These are phyloP conservation scores for Brotula barbata DNA, from an alignment of 2,797 vertebrate species.

Conservation along the genomic window DNA sequence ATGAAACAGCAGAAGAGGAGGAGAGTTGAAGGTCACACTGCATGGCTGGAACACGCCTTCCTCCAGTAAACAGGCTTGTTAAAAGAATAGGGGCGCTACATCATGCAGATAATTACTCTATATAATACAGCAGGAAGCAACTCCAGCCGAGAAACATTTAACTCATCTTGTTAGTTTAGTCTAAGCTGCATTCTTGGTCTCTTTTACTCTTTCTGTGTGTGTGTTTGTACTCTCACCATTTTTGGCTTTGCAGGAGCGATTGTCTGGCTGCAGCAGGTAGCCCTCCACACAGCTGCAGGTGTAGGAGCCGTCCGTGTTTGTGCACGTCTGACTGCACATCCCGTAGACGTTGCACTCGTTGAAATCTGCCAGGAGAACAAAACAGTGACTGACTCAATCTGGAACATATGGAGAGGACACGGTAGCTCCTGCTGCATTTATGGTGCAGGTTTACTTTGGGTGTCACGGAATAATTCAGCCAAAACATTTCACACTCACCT, in stretches of 20 bases:
- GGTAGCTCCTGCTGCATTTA: neutral
- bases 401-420: neutral
- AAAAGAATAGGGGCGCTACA: neutral
- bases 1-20: neutral
- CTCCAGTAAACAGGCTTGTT: constrained; percentile 8
- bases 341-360: constrained; percentile 92
- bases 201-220: neutral
- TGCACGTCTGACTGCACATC: constrained; percentile 93
- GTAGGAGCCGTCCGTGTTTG: constrained; percentile 89
- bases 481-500: constrained; percentile 86
- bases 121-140: constrained; percentile 13
- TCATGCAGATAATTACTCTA: constrained; percentile 4
- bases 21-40: constrained; percentile 6
- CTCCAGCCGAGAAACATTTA: constrained; percentile 10
- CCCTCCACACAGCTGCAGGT: constrained; percentile 94
- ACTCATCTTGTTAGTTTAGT: constrained; percentile 10
- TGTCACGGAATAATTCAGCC: constrained; percentile 9
- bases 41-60: neutral
- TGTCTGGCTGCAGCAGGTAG: constrained; percentile 93
- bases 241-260: constrained; percentile 98
- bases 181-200: constrained; percentile 8
- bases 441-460: constrained; percentile 5
- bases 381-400: neutral
- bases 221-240: constrained; percentile 81
- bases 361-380: constrained; percentile 81